Evolutionary conservation across 2,888 invertebrate species (phyloP), one percentile per base, ranked within the genome.

Genomic region (Gibbula magus): DNA sequence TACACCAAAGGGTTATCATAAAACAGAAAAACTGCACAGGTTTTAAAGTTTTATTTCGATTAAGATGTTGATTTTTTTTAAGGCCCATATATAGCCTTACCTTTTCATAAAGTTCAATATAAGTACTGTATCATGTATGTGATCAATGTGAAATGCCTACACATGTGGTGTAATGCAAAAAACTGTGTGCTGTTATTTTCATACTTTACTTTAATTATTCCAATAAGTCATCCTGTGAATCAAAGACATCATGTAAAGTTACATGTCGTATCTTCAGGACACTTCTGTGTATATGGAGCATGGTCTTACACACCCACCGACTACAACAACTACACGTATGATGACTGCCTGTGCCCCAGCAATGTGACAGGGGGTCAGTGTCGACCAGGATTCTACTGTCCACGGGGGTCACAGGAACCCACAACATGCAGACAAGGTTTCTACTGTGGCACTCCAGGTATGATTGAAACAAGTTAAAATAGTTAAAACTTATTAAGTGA

Each of bases 301-400:
- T 87, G 88, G 86, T 84, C 87, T 8, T 79, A 85, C 8, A 84
- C 86, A 35, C 92, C 92, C 0, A 87, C 87, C 10, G 89, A 90
- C 77, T 90, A 86, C 81, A 89, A 88, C 83, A 91, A 90, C 83
- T 89, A 85, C 83, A 89, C 89, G 1, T 76, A 77, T 18, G 87
- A 87, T 18, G 86, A 86, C 81, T 90, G 90, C 79, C 84, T 90
- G 75, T 91, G 90, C 79, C 91, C 91, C 39, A 86, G 83, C 73
- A 88, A 88, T 74, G 66, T 82, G 7, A 92, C 91, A 0, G 92
- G 92, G 5, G 91, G 91, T 13, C 79, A 86, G 81, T 92, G 92
- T 81, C 89, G 89, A 77, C 88, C 88, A 10, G 90, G 91, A 4
- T 84, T 86, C 73, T 88, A 86, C 82, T 91, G 91, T 83, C 88